Conservation (phyloP, 2,888 invertebrate genomes). For the Erannis defoliaria region DNA sequence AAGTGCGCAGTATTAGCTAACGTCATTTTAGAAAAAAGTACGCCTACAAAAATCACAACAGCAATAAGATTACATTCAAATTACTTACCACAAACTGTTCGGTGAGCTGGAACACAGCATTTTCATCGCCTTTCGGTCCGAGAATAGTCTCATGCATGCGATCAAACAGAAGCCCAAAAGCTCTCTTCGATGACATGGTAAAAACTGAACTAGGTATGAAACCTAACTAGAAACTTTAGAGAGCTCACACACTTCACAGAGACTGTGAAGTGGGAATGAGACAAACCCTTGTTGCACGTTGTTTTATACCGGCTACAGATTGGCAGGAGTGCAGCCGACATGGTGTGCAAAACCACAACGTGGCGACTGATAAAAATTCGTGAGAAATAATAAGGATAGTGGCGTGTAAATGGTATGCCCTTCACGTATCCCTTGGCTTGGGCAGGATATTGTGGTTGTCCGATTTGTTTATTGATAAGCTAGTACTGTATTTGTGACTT, state of each 20-base stretch:
- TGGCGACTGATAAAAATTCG: conserved; percentile 53
- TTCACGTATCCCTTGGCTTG: neutral
- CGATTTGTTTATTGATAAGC: conserved; percentile 6
- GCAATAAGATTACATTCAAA: neutral
- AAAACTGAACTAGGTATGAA: conserved; percentile 26
- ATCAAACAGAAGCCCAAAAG: conserved; percentile 83
- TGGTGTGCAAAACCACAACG: conserved; percentile 62
- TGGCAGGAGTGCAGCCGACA: conserved; percentile 49
- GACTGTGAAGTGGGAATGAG: conserved; percentile 71
- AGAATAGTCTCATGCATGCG: conserved; percentile 88
- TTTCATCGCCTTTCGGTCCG: conserved; percentile 87
- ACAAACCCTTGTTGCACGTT: neutral
- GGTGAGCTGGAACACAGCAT: conserved; percentile 87
- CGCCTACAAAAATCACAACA: neutral
- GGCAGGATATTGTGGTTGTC: conserved; percentile 28
- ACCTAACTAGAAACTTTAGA: conserved; percentile 32
- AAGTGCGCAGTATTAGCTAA: no score
- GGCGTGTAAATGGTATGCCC: conserved; percentile 6
- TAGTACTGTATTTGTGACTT: neutral
- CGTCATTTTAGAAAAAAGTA: neutral
- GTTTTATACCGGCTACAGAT: conserved; percentile 49
- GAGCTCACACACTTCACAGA: conserved; percentile 68
- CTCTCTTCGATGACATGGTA: conserved; percentile 60
- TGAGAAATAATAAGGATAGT: conserved; percentile 43
- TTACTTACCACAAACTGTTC: conserved; percentile 87